Conservation (phyloP, 1,140 invertebrate genomes). For the Bombus superbus region DNA sequence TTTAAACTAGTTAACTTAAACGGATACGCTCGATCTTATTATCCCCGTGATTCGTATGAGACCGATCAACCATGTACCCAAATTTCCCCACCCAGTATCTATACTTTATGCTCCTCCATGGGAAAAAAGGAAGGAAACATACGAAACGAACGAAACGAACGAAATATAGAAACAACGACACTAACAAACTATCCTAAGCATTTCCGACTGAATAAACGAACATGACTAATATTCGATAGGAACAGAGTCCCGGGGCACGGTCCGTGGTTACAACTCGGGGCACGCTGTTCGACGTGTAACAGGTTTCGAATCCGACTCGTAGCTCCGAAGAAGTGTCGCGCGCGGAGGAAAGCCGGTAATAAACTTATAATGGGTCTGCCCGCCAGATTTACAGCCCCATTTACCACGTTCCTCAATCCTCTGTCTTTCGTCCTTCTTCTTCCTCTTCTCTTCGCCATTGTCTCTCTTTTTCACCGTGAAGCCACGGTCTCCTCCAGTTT, state of each 20-base stretch:
- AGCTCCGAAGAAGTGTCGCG: constrained; percentile 64
- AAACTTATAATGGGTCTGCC: constrained; percentile 74
- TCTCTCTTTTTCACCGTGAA: constrained; percentile 5
- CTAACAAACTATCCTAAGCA: constrained; percentile 39
- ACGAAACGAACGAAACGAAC: background rate
- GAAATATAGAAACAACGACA: constrained; percentile 17
- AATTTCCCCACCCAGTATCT: background rate
- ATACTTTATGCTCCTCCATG: background rate
- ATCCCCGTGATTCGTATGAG: background rate
- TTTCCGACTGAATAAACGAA: constrained; percentile 55
- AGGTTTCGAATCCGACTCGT: constrained; percentile 59
- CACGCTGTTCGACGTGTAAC: constrained; percentile 44
- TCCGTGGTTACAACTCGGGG: constrained; percentile 1
- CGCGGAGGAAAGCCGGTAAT: constrained; percentile 69
- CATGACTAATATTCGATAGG: constrained; percentile 47
- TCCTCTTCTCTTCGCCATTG: background rate
- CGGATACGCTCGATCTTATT: background rate
- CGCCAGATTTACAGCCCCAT: constrained; percentile 71
- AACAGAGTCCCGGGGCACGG: background rate
- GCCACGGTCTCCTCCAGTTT: constrained; percentile 29
- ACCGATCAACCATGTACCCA: background rate
- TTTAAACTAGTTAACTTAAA: background rate
- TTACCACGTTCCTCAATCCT: constrained; percentile 55
- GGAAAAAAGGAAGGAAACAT: background rate
- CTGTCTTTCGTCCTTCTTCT: background rate